phyloP scores from a whole-genome alignment of 1,140 invertebrate species.

The Panulirus ornatus region DNA sequence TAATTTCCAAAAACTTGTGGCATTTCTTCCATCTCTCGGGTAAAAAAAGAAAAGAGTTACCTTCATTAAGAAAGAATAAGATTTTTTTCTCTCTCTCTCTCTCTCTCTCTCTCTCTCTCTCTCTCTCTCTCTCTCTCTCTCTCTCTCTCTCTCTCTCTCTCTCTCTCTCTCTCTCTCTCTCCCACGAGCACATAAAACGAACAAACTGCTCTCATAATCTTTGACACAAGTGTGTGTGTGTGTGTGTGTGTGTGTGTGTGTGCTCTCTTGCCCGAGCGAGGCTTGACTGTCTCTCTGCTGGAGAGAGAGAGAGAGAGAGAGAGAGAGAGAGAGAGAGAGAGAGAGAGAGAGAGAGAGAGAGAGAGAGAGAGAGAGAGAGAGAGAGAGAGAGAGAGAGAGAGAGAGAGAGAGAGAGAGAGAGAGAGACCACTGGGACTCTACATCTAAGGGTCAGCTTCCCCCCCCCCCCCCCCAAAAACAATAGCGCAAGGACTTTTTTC shows the following conservation, averaged over 20 bases:
- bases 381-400: background rate
- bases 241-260: constrained; percentile 7
- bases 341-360: background rate
- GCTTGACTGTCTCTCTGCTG: background rate
- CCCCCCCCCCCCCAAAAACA: too few species aligned
- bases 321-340: background rate
- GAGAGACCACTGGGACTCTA: background rate
- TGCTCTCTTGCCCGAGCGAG: background rate
- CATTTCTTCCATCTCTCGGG: too few species aligned
- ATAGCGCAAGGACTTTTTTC: too few species aligned
- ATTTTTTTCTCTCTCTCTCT: background rate
- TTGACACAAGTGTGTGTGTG: too few species aligned
- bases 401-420: background rate
- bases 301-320: too few species aligned
- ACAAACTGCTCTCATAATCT: background rate
- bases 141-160: background rate
- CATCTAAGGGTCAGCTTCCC: background rate
- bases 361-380: background rate
- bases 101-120: background rate
- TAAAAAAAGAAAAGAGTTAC: too few species aligned
- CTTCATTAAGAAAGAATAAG: too few species aligned
- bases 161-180: background rate
- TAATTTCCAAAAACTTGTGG: too few species aligned
- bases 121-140: background rate
- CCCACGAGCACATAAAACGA: background rate